Base-by-base conservation (phyloP, 1,140 invertebrate species). In the Olivierus martensii region DNA sequence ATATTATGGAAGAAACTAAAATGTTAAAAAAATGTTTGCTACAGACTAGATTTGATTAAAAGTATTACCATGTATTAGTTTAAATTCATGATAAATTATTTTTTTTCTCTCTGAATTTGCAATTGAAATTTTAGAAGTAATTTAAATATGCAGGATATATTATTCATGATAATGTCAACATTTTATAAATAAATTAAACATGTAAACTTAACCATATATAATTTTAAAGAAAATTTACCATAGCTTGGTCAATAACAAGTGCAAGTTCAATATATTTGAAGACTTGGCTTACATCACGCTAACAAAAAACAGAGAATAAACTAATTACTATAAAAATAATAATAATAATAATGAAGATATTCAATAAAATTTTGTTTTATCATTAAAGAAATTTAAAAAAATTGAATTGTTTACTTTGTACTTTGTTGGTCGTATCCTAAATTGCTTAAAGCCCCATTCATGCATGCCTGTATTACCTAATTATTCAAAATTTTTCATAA, bases 181-280 rank as follows among this genome's bases (percentile, higher is more conserved):
- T n/a, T n/a, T n/a, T n/a, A n/a, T n/a, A n/a, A n/a, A n/a, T n/a
- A n/a, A n/a, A n/a, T n/a, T n/a, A n/a, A n/a, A n/a, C n/a, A n/a
- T n/a, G n/a, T n/a, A n/a, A n/a, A n/a, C n/a, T n/a, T n/a, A n/a
- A n/a, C n/a, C n/a, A n/a, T n/a, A n/a, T n/a, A n/a, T n/a, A n/a
- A n/a, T n/a, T n/a, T n/a, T n/a, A 44, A 21, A 11, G 6, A 21
- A 21, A 18, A 65, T 67, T 69, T 69, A 81, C 79, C 88, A 93
- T 91, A 22, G 85, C 83, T 70, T 88, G 88, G 71, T 93, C 89
- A 51, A 91, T 83, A 51, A 93, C 81, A 49, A 92, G 77, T 42
- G 88, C 88, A 56, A 87, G 84, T 73, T 93, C 88, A 59, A 93
- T 87, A 71, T 87, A 92, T 69, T 92, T 91, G 45, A 84, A 85